These are phyloP conservation scores for Charina bottae DNA, from an alignment of 2,113 vertebrate genomes.

Conservation along the genomic window DNA sequence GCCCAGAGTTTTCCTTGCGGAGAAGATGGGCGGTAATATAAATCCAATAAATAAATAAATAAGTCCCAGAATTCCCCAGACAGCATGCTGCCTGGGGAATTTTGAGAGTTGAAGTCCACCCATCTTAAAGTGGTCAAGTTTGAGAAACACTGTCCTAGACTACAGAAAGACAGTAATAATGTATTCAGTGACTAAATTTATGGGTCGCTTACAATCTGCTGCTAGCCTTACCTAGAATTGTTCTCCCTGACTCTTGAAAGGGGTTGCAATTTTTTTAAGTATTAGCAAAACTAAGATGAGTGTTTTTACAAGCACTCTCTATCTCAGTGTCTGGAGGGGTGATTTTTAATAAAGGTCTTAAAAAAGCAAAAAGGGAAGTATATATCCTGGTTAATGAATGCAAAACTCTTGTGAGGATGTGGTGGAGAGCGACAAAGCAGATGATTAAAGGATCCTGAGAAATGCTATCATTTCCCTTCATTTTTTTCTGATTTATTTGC, in stretches of 20 bases:
- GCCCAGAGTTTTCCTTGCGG: too few species aligned
- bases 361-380: not conserved
- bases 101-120: not conserved
- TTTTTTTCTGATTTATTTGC: slow-evolving; percentile 11
- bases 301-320: too few species aligned
- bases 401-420: not conserved
- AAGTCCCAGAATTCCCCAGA: not conserved
- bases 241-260: not conserved
- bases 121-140: not conserved
- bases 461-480: slow-evolving; percentile 10
- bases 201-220: not conserved
- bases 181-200: not conserved
- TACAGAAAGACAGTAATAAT: not conserved
- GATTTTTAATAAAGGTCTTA: not conserved
- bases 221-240: too few species aligned
- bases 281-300: not conserved
- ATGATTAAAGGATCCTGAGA: not conserved
- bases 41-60: too few species aligned
- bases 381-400: not conserved
- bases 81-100: not conserved
- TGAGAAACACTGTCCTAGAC: not conserved
- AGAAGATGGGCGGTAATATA: too few species aligned
- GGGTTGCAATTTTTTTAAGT: not conserved
- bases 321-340: not conserved
- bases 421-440: not conserved